Evolutionary conservation across 2,888 invertebrate genomes (phyloP).

Genomic region (Drosophila phalerata): DNA sequence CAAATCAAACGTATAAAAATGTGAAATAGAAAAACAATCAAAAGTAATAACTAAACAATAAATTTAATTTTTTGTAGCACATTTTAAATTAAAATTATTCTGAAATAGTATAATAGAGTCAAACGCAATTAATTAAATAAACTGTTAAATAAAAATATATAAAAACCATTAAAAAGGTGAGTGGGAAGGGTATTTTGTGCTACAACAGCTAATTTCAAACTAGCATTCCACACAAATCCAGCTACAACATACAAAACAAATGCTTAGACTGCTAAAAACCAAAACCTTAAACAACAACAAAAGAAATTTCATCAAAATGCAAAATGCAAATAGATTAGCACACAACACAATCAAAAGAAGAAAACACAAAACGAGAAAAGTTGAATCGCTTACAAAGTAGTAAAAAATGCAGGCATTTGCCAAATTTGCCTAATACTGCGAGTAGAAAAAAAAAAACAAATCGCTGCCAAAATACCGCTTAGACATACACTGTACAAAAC

Average conservation of each 20-base stretch:
- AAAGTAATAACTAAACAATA: not conserved
- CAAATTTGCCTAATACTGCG: constrained; percentile 30
- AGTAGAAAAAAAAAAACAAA: constrained; percentile 33
- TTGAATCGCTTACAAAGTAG: constrained; percentile 26
- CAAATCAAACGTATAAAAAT: constrained; percentile 11
- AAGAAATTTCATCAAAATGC: constrained; percentile 50
- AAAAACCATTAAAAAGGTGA: constrained; percentile 46
- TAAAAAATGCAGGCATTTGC: constrained; percentile 44
- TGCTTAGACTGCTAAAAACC: constrained; percentile 55
- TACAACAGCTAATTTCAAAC: constrained; percentile 35
- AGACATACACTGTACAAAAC: constrained; percentile 59
- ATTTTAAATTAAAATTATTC: not conserved
- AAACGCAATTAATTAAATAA: not conserved
- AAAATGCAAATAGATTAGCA: constrained; percentile 76
- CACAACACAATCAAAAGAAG: constrained; percentile 31
- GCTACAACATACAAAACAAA: constrained; percentile 32
- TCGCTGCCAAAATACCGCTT: constrained; percentile 48
- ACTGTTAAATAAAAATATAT: constrained; percentile 2
- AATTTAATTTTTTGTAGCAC: not conserved
- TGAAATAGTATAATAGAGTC: not conserved
- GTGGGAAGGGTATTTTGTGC: constrained; percentile 40
- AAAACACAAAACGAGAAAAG: constrained; percentile 18
- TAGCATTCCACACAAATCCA: constrained; percentile 39
- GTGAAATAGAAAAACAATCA: not conserved
- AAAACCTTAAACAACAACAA: constrained; percentile 22